phyloP scores from a whole-genome alignment of 1,140 invertebrate species.

The Chymomyza costata region DNA sequence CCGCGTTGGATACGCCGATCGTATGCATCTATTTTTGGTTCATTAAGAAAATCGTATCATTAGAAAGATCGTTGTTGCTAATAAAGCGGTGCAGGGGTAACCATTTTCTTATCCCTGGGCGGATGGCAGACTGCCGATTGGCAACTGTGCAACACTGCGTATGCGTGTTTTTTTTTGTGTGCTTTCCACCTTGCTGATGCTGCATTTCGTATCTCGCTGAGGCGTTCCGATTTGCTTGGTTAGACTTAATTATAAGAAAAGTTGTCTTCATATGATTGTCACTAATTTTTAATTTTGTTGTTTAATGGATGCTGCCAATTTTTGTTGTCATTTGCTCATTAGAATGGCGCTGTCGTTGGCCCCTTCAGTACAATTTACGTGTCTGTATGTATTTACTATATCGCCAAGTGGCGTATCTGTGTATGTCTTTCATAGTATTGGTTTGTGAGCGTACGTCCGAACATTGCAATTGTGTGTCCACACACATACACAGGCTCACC shows the following conservation, averaged over 20 bases:
- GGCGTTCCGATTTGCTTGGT: slow-evolving; percentile 65
- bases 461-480: slow-evolving; percentile 17
- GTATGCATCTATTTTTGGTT: slow-evolving; percentile 69
- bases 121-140: not conserved
- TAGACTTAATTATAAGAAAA: slow-evolving; percentile 72
- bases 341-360: slow-evolving; percentile 34
- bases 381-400: slow-evolving; percentile 10
- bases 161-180: slow-evolving; percentile 30
- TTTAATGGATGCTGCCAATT: slow-evolving; percentile 68
- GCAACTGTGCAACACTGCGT: slow-evolving; percentile 24
- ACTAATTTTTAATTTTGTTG: slow-evolving; percentile 61
- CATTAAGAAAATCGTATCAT: slow-evolving; percentile 71
- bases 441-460: slow-evolving; percentile 2
- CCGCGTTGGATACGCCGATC: slow-evolving; percentile 31
- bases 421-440: not conserved
- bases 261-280: slow-evolving; percentile 69
- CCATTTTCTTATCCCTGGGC: slow-evolving; percentile 15
- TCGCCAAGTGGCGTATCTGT: not conserved
- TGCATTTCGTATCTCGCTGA: slow-evolving; percentile 58
- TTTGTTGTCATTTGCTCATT: slow-evolving; percentile 61
- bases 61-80: slow-evolving; percentile 55
- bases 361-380: slow-evolving; percentile 16
- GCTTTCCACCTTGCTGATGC: slow-evolving; percentile 31
- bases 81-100: slow-evolving; percentile 47
- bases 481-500: slow-evolving; percentile 3